Evolutionary conservation across 2,797 vertebrate genomes (phyloP).

Genomic region (Gouania willdenowi): DNA sequence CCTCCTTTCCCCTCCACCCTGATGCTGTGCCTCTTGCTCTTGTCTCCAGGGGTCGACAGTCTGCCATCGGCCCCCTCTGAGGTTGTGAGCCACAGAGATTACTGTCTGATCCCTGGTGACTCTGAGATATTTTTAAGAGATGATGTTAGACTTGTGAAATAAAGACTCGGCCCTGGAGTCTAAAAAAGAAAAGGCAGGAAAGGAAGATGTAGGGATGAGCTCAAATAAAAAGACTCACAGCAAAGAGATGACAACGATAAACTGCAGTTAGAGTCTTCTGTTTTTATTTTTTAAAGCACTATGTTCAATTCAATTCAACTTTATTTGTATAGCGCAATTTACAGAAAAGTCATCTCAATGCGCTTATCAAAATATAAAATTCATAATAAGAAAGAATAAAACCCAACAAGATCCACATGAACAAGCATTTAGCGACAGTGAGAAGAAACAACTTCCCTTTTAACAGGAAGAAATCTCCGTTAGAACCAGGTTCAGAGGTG

Average conservation of each 20-base stretch:
- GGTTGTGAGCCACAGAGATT: slow-evolving; percentile 60
- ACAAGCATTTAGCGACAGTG: too few species aligned
- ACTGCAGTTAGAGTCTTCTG: not conserved
- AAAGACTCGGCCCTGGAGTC: slow-evolving; percentile 30
- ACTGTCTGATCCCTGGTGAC: slow-evolving; percentile 49
- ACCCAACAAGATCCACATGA: too few species aligned
- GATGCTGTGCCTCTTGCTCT: slow-evolving; percentile 53
- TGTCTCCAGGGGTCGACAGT: slow-evolving; percentile 68
- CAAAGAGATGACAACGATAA: too few species aligned
- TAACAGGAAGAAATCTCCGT: too few species aligned
- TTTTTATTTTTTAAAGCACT: too few species aligned
- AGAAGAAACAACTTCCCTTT: too few species aligned
- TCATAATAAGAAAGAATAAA: too few species aligned
- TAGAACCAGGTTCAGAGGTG: too few species aligned
- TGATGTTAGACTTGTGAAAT: slow-evolving; percentile 72
- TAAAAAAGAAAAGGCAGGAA: slow-evolving; percentile 24
- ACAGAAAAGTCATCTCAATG: too few species aligned
- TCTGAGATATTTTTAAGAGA: slow-evolving; percentile 71
- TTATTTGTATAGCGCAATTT: too few species aligned
- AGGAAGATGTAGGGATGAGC: slow-evolving; percentile 21
- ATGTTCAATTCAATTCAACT: too few species aligned
- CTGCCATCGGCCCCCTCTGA: slow-evolving; percentile 56
- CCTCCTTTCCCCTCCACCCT: slow-evolving; percentile 45
- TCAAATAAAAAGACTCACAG: slow-evolving; percentile 15
- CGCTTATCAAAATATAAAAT: too few species aligned